Conservation (phyloP, 1,140 invertebrate genomes). For the Drosophila grimshawi region DNA sequence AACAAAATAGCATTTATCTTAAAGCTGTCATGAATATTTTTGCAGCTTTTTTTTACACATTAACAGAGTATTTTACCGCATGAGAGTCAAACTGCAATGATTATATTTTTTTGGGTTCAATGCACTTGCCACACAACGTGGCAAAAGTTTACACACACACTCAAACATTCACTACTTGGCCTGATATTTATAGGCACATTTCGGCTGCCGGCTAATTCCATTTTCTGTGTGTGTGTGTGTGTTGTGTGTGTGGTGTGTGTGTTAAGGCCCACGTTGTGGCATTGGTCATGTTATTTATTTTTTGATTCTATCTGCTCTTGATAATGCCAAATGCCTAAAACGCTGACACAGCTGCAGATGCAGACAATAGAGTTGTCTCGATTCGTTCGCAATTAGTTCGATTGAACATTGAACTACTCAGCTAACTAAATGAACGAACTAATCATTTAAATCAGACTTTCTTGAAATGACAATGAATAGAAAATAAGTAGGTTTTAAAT, state of each 20-base stretch:
- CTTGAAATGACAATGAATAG: too few species aligned
- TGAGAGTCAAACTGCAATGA: neutral
- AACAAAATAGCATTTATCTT: neutral
- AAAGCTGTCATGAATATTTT: too few species aligned
- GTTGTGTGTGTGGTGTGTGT: constrained; percentile 32
- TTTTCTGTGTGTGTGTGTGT: constrained; percentile 55
- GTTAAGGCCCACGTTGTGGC: constrained; percentile 30
- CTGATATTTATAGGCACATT: constrained; percentile 68
- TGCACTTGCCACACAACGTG: constrained; percentile 67
- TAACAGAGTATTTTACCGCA: neutral
- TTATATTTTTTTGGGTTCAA: constrained; percentile 61
- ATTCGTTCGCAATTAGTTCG: too few species aligned
- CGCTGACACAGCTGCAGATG: constrained; percentile 39
- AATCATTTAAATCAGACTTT: too few species aligned
- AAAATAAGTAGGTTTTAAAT: too few species aligned
- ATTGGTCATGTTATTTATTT: constrained; percentile 46
- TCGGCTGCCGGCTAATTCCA: constrained; percentile 56
- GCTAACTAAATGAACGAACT: too few species aligned
- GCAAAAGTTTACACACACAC: constrained; percentile 63
- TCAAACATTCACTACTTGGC: constrained; percentile 27
- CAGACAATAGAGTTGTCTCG: neutral
- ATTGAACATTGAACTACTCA: too few species aligned
- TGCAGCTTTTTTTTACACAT: neutral
- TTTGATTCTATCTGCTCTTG: constrained; percentile 50
- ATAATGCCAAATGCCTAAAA: constrained; percentile 66